Evolutionary conservation across 2,113 vertebrate genomes (phyloP), one percentile per base, ranked within the genome.

Genomic region (Saccopteryx bilineata): DNA sequence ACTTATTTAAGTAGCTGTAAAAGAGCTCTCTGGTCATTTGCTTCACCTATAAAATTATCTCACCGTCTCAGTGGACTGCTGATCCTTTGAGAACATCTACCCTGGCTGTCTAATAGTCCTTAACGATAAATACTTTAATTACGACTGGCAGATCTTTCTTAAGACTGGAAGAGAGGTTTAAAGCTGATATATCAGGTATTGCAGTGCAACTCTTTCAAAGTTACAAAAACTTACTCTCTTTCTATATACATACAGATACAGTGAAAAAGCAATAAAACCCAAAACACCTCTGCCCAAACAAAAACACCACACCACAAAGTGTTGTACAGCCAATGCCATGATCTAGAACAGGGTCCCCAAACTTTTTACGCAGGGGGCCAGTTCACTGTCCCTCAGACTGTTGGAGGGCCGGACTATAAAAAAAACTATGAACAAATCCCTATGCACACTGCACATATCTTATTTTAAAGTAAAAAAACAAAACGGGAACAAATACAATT

Each of bases 1-100:
- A 97, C 96, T 96, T 96, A 96, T 94, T 97, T 98, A 97, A 97
- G 97, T 97, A 97, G 94, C 96, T 96, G 81, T 97, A 97, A 97
- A 98, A 97, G 96, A 94, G 76, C 90, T 96, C 94, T 92, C 95
- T 95, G 91, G 93, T 97, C 96, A 93, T 97, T 95, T 91, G 80
- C 96, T 93, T 61, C 56, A 94, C 76, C 96, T 95, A 93, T 96
- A 97, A 97, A 97, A 96, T 96, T 93, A 98, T 95, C 97, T 96
- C 87, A 52, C 83, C 86, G 63, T 96, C 76, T 94, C 87, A 68
- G 52, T 88, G 46, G 90, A 93, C 78, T 81, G 54, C 63, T 9
- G 50, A 46, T 50, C 80, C 96, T 97, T 81, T 84, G 50, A 96
- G 91, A 92, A 60, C 80, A 69, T 82, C 97, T 91, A 56, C 56